Evolutionary conservation across 2,113 vertebrate genomes (phyloP), one percentile per base, ranked within the genome.

Genomic region (Larimichthys polyactis): DNA sequence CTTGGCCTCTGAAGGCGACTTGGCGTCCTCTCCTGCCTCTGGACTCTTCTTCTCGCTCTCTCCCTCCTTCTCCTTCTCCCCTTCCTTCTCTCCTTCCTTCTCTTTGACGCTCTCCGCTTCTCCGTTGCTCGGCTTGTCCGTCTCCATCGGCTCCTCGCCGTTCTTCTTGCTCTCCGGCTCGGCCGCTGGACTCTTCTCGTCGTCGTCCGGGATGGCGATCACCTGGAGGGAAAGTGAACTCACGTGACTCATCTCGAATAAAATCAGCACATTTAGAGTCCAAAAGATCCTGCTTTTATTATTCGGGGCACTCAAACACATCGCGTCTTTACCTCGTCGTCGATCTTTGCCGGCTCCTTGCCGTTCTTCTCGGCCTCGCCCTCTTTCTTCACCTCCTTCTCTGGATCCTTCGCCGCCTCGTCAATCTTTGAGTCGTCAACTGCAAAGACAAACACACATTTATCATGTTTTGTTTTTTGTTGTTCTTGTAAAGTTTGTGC

Each of bases 41-140:
- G 75, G 62, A 51, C 82, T 90, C 79, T 90, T 94, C 84, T 87
- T 88, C 51, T 89, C 82, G 0, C 43, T n/a, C 43, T 86, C 88
- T 9, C 24, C 86, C 17, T 96, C 96, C 27, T 83, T 85, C 24
- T 82, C 81, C 10, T 85, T 71, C 17, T 51, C 44, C 10, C 32
- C 32, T 36, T 36, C 36, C 36, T 95, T 95, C 36, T 81, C 82
- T 7, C 79, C 36, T 0, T 93, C 89, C 59, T 82, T 85, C 54
- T 97, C 96, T 65, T 96, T 89, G 60, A 88, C 93, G 24, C 16
- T 8, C 55, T 84, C 92, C 0, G 75, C 87, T 0, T 94, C 93
- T 2, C 96, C 97, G 29, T 95, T 96, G 77, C 96, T 96, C 2
- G 94, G 83, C 76, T 96, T 96, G 67, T 96, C 97, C 82, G 90